Conservation (phyloP, 2,888 invertebrate genomes). For the Adineta ricciae region DNA sequence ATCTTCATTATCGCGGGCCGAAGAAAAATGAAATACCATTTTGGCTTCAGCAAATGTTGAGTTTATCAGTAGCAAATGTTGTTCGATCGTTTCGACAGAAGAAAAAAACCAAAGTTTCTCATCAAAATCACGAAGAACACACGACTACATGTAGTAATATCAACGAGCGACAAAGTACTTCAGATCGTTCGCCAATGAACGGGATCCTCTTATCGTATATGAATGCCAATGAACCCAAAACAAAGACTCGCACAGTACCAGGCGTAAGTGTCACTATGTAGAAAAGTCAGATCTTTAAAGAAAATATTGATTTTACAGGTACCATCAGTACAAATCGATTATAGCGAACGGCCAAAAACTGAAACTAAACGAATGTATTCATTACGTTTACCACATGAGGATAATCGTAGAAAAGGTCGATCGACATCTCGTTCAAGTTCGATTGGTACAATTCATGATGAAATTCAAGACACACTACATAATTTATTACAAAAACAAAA, state of each 20-base stretch:
- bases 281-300: too few species aligned
- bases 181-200: not conserved
- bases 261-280: not conserved
- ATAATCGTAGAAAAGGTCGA: not conserved
- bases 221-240: not conserved
- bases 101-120: not conserved
- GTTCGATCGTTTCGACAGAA: not conserved
- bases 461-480: slow-evolving; percentile 44
- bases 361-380: not conserved
- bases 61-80: slow-evolving; percentile 36
- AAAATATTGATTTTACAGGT: too few species aligned
- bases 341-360: not conserved
- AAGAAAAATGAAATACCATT: slow-evolving; percentile 51
- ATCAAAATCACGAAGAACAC: not conserved
- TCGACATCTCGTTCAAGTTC: not conserved
- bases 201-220: not conserved
- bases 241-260: not conserved
- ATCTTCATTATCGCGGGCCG: slow-evolving; percentile 56
- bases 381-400: not conserved
- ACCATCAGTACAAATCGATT: not conserved
- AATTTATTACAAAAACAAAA: slow-evolving; percentile 47
- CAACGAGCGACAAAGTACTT: not conserved
- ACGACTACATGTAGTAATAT: too few species aligned
- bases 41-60: slow-evolving; percentile 49
- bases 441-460: slow-evolving; percentile 39